Percentiles rank a stretch among this genome's conserved stretches.
Evolutionary conservation across 1,140 invertebrate genomes (phyloP).

Genomic region (Drosophila obscura): DNA sequence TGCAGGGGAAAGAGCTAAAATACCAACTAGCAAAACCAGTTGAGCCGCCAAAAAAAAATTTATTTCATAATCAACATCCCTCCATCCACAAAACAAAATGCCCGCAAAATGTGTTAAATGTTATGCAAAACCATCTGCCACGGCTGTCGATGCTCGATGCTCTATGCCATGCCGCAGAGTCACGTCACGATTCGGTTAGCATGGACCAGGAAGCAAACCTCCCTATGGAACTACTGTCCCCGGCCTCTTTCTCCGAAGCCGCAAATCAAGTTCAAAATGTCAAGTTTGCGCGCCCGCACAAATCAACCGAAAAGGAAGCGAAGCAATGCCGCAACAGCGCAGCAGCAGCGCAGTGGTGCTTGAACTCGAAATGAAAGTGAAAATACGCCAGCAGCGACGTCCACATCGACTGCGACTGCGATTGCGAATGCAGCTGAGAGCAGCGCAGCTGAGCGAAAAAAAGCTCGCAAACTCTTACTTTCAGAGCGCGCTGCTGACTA

Average conservation of each 20-base stretch:
- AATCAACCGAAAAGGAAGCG: slow-evolving; percentile 35
- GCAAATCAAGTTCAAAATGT: slow-evolving; percentile 78
- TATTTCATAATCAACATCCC: slow-evolving; percentile 65
- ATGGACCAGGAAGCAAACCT: not conserved
- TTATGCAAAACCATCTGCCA: slow-evolving; percentile 60
- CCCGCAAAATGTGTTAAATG: slow-evolving; percentile 60
- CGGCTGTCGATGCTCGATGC: slow-evolving; percentile 44
- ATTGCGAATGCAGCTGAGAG: slow-evolving; percentile 24
- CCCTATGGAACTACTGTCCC: too few relatives aligned
- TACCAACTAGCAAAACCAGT: slow-evolving; percentile 64
- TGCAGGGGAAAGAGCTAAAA: slow-evolving; percentile 8
- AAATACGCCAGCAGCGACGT: slow-evolving; percentile 51
- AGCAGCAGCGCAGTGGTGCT: slow-evolving; percentile 66
- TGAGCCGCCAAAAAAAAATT: slow-evolving; percentile 40
- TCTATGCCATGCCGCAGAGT: slow-evolving; percentile 38
- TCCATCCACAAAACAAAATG: slow-evolving; percentile 27
- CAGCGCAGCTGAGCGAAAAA: slow-evolving; percentile 18
- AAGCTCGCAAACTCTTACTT: slow-evolving; percentile 68
- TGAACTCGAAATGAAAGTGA: slow-evolving; percentile 82
- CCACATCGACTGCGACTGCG: slow-evolving; percentile 48
- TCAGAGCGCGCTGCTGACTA: slow-evolving; percentile 51
- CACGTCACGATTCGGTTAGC: slow-evolving; percentile 50
- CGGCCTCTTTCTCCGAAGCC: not conserved
- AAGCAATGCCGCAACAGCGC: slow-evolving; percentile 22
- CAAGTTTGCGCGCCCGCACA: slow-evolving; percentile 61